These are phyloP conservation scores for Tylochromis polylepis DNA, from an alignment of 2,113 vertebrate species.

Conservation along the genomic window DNA sequence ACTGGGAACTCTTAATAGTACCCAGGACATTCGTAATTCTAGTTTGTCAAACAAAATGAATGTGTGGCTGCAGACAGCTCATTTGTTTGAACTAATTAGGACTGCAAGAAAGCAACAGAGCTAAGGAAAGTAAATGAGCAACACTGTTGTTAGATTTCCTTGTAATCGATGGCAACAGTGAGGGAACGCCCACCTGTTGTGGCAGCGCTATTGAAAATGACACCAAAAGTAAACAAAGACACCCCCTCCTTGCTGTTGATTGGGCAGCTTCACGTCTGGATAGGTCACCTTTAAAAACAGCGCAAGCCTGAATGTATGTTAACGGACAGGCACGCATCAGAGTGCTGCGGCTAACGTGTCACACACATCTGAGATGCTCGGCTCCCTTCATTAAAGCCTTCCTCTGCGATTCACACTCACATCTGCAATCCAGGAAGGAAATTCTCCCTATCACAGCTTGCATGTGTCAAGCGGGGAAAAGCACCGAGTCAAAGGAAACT, in stretches of 20 bases:
- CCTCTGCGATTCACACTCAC: not conserved
- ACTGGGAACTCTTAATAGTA: not conserved
- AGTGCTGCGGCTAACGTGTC: not conserved
- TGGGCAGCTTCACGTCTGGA: not conserved
- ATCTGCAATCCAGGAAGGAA: not conserved
- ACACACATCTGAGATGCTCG: not conserved
- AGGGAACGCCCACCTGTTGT: not conserved
- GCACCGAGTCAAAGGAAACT: not conserved
- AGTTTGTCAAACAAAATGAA: not conserved
- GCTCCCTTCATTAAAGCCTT: not conserved
- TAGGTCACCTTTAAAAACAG: not conserved
- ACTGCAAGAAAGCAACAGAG: not conserved
- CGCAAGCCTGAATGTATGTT: not conserved
- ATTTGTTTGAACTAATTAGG: not conserved
- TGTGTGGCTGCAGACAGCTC: not conserved
- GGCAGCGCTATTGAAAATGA: not conserved
- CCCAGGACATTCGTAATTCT: not conserved
- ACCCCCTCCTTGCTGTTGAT: not conserved
- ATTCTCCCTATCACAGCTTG: not conserved
- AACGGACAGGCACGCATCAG: not conserved
- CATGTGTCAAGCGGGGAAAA: not conserved
- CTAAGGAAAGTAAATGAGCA: not conserved
- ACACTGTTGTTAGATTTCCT: not conserved
- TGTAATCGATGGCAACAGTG: not conserved
- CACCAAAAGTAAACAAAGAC: not conserved